A percentile compares a stretch with the other conserved stretches of the same genome.
These are phyloP conservation scores for Patiria miniata DNA, from an alignment of 35 echinoderm and acorn worm genomes.

Conservation along the genomic window DNA sequence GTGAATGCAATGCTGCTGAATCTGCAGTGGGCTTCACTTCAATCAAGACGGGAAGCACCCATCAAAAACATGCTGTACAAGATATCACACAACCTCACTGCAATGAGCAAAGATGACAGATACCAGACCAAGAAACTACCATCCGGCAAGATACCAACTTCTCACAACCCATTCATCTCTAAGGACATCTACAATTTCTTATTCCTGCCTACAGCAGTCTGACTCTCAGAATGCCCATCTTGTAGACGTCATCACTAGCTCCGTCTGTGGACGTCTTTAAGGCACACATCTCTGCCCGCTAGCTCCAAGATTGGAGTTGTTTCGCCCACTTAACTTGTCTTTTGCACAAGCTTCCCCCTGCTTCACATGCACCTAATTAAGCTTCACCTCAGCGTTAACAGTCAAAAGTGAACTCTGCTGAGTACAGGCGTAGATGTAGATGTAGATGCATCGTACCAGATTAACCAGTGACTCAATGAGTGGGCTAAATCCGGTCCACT, in stretches of 20 bases:
- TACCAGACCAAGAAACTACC: conserved; percentile 25
- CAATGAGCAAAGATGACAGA: neutral
- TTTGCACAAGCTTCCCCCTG: neutral
- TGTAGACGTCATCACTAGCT: conserved; percentile 18
- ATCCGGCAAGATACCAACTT: conserved; percentile 30
- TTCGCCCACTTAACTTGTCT: neutral
- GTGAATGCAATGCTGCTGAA: conserved; percentile 24
- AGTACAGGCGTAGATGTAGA: neutral
- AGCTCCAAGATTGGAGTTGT: neutral
- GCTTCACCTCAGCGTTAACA: neutral
- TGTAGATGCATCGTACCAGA: too few species aligned
- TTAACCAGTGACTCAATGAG: too few species aligned
- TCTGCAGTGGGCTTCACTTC: conserved; percentile 15
- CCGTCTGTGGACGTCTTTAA: conserved; percentile 19
- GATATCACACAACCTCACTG: conserved; percentile 8
- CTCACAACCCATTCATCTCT: conserved; percentile 29
- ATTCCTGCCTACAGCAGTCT: conserved; percentile 34
- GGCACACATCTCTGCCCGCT: neutral
- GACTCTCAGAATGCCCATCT: conserved; percentile 20
- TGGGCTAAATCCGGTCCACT: too few species aligned
- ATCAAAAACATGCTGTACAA: conserved; percentile 57
- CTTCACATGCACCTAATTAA: conserved; percentile 34
- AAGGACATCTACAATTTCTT: conserved; percentile 38
- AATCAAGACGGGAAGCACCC: conserved; percentile 56
- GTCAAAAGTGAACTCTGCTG: conserved; percentile 25